Percentiles rank a stretch among this genome's conserved stretches.
These are phyloP conservation scores for Saxidomus purpurata DNA, from an alignment of 1,140 invertebrate genomes.

Conservation along the genomic window DNA sequence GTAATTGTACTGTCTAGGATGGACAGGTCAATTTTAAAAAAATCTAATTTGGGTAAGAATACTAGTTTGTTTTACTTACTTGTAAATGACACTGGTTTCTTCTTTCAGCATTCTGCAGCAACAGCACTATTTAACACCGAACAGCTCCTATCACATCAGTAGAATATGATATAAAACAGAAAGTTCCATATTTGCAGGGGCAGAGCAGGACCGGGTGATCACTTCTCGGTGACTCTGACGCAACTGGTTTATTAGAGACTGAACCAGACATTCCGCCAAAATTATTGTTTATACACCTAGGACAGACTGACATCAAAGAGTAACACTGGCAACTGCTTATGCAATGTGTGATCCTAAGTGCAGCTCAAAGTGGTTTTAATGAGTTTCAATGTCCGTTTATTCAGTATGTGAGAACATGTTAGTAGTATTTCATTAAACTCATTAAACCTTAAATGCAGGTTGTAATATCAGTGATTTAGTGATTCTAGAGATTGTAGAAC, in stretches of 20 bases:
- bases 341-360: constrained; percentile 97
- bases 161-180: constrained; percentile 98
- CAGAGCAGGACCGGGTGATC: constrained; percentile 97
- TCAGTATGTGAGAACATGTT: constrained; percentile 92
- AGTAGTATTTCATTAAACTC: background rate
- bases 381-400: constrained; percentile 99
- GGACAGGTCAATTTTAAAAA: too few relatives aligned
- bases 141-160: constrained; percentile 96
- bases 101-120: constrained; percentile 89
- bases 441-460: too few relatives aligned
- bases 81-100: background rate
- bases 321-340: constrained; percentile 99
- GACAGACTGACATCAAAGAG: constrained; percentile 99
- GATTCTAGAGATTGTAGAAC: too few relatives aligned
- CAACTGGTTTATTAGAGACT: constrained; percentile 82
- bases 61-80: too few relatives aligned
- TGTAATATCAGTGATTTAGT: too few relatives aligned
- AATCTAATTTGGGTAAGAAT: too few relatives aligned
- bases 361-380: constrained; percentile 98
- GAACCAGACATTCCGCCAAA: constrained; percentile 95
- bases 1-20: too few relatives aligned
- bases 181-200: constrained; percentile 96
- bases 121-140: constrained; percentile 97
- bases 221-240: constrained; percentile 94
- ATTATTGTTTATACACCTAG: constrained; percentile 99